Conservation (phyloP, 2,113 vertebrate species). For the Shinisaurus crocodilurus region DNA sequence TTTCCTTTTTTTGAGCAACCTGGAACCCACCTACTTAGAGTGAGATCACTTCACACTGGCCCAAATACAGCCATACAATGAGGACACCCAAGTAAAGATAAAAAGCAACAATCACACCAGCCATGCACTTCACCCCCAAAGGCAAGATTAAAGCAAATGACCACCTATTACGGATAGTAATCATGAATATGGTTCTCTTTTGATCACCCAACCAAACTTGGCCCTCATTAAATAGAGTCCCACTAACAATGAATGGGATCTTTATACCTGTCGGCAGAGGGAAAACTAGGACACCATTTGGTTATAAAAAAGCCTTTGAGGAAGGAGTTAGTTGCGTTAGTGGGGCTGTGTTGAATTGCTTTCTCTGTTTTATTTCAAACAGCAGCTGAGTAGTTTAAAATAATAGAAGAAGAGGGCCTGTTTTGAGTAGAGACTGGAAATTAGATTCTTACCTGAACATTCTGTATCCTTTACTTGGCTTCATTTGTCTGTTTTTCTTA, state of each 20-base stretch:
- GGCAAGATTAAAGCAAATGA: slow-evolving; percentile 59
- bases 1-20: background rate
- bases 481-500: slow-evolving; percentile 71
- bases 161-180: slow-evolving; percentile 33
- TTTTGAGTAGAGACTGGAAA: slow-evolving; percentile 66
- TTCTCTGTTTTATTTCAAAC: slow-evolving; percentile 63
- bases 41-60: slow-evolving; percentile 58
- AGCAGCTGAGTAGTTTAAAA: slow-evolving; percentile 61
- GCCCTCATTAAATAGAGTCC: slow-evolving; percentile 27
- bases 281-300: slow-evolving; percentile 41
- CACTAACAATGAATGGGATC: slow-evolving; percentile 47
- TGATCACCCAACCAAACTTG: slow-evolving; percentile 11
- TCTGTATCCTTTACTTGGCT: slow-evolving; percentile 62
- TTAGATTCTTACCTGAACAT: slow-evolving; percentile 68
- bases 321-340: slow-evolving; percentile 48
- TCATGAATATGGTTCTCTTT: slow-evolving; percentile 32
- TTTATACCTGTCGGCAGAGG: slow-evolving; percentile 50
- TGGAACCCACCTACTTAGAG: background rate
- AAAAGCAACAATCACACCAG: slow-evolving; percentile 30
- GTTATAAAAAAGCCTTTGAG: slow-evolving; percentile 55
- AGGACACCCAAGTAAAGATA: slow-evolving; percentile 49
- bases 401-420: slow-evolving; percentile 63
- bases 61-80: slow-evolving; percentile 46
- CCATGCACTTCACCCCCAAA: slow-evolving; percentile 36
- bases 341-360: slow-evolving; percentile 49